Percentiles rank a stretch among this genome's conserved stretches.
Conservation (phyloP, 64 coral and sea anemone genomes). For the Hydrozoanthus tunicans region DNA sequence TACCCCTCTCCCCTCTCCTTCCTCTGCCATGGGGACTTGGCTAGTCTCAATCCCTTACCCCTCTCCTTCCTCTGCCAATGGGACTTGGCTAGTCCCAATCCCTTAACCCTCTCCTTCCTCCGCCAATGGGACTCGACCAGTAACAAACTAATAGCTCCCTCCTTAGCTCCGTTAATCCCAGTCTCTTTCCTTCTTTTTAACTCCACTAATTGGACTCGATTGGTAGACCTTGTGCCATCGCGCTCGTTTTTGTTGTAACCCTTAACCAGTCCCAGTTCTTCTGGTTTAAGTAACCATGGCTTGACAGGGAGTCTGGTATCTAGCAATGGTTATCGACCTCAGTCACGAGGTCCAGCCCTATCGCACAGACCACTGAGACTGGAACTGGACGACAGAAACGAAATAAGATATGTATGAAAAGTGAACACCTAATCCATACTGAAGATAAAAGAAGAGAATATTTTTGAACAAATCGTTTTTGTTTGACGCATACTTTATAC, state of each 20-base stretch:
- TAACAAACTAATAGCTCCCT: too few species aligned
- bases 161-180: too few species aligned
- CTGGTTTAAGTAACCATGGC: constrained; percentile 28
- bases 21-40: too few species aligned
- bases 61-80: too few species aligned
- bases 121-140: too few species aligned
- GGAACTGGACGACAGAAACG: constrained; percentile 72
- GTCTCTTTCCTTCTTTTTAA: too few species aligned
- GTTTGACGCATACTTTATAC: not conserved
- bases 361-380: constrained; percentile 71
- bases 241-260: not conserved
- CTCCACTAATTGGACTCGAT: too few species aligned
- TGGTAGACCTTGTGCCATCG: not conserved
- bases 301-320: constrained; percentile 17
- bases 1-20: too few species aligned
- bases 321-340: constrained; percentile 14
- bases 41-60: too few species aligned
- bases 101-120: too few species aligned
- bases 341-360: constrained; percentile 58
- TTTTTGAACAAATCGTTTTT: constrained; percentile 2
- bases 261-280: constrained; percentile 64
- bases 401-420: constrained; percentile 84
- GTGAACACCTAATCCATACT: not conserved
- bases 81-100: too few species aligned
- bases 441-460: not conserved